These are phyloP conservation scores for Timandra comae DNA, from an alignment of 2,888 invertebrate genomes.

Conservation along the genomic window DNA sequence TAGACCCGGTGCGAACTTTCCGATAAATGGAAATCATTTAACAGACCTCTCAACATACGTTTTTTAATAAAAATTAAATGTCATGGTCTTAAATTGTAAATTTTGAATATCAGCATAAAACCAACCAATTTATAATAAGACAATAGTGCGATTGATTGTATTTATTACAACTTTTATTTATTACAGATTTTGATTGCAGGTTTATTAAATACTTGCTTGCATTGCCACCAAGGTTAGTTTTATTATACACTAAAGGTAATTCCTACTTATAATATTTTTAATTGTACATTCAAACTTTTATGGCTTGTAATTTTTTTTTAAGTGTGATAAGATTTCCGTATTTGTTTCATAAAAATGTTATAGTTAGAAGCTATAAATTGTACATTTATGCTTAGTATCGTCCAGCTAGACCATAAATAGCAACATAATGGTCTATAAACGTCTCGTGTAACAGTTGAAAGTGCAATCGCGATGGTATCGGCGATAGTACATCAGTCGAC, in stretches of 20 bases:
- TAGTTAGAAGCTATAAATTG: constrained; percentile 12
- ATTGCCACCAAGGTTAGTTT: too few species aligned
- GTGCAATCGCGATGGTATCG: constrained; percentile 46
- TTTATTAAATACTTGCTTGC: too few species aligned
- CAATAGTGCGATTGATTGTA: too few species aligned
- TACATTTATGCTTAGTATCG: constrained; percentile 33
- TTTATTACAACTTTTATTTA: too few species aligned
- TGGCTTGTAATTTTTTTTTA: too few species aligned
- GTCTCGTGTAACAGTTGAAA: constrained; percentile 39
- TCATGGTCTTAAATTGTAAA: constrained; percentile 22
- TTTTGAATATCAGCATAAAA: too few species aligned
- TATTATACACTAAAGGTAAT: too few species aligned
- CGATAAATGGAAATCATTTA: constrained; percentile 40
- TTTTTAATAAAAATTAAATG: constrained; percentile 27
- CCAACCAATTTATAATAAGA: too few species aligned
- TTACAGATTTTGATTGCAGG: too few species aligned
- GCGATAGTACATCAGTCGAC: constrained; percentile 19
- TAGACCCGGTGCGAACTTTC: constrained; percentile 42
- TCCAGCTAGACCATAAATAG: constrained; percentile 37
- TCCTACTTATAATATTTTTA: too few species aligned
- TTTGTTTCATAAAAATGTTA: constrained; percentile 2
- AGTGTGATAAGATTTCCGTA: too few species aligned
- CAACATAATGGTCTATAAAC: constrained; percentile 49
- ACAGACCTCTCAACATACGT: constrained; percentile 16
- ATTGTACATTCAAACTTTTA: too few species aligned